Evolutionary conservation across 2,113 vertebrate genomes (phyloP).

Genomic region (Xenopus borealis): DNA sequence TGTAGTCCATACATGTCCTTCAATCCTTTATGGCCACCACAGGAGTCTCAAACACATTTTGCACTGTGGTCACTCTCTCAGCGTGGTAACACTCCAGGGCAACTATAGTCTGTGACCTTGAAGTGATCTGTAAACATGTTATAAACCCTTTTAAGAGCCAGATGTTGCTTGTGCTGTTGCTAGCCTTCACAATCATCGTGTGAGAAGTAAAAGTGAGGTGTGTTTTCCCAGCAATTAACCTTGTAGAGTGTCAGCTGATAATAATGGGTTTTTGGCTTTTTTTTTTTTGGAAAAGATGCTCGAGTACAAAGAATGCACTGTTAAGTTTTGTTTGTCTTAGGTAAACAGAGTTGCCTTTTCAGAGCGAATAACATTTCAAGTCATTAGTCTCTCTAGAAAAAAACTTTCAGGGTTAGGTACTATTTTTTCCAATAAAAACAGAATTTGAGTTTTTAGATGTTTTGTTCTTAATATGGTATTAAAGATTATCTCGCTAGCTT

Average conservation of each 20-base stretch:
- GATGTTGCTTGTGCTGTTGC: slow-evolving; percentile 15
- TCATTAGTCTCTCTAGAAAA: too few relatives aligned
- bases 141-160: slow-evolving; percentile 14
- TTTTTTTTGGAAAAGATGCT: background rate
- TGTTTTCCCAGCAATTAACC: slow-evolving; percentile 13
- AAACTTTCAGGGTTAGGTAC: too few relatives aligned
- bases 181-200: background rate
- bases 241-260: slow-evolving; percentile 1
- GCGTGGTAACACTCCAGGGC: background rate
- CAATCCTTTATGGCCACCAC: background rate
- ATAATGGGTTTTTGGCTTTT: background rate
- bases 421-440: too few relatives aligned
- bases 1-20: background rate
- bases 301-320: background rate
- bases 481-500: too few relatives aligned
- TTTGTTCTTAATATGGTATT: too few relatives aligned
- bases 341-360: background rate
- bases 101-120: background rate
- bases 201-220: slow-evolving; percentile 14
- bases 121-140: slow-evolving; percentile 14
- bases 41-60: background rate
- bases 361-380: too few relatives aligned
- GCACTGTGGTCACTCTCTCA: background rate
- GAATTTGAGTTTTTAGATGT: too few relatives aligned
- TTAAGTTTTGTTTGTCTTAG: background rate